phyloP scores from a whole-genome alignment of 2,797 vertebrate species.

The Oreortyx pictus region DNA sequence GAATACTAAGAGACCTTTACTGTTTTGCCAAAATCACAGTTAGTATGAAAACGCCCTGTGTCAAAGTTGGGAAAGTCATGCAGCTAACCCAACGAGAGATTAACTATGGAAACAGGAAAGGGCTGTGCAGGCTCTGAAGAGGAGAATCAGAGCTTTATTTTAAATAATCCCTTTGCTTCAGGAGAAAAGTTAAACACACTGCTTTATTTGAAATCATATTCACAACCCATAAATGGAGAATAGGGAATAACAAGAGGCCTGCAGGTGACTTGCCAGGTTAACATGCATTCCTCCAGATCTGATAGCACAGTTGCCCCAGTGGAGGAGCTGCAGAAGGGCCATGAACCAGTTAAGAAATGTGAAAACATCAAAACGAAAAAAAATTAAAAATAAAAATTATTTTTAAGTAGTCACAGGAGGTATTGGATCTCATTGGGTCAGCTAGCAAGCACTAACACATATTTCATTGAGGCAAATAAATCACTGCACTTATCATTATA shows the following conservation, averaged over 20 bases:
- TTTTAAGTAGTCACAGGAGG: background rate
- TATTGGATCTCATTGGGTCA: background rate
- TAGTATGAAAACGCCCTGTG: background rate
- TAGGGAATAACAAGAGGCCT: slow-evolving; percentile 4
- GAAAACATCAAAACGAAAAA: background rate
- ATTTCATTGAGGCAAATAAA: background rate
- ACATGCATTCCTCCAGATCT: background rate
- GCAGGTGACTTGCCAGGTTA: background rate
- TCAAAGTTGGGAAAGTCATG: background rate
- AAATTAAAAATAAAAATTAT: background rate
- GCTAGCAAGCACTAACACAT: background rate
- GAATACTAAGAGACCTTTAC: background rate
- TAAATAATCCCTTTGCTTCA: background rate
- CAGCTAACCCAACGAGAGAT: background rate
- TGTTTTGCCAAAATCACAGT: background rate
- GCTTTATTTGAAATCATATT: slow-evolving; percentile 18
- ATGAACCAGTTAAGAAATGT: background rate
- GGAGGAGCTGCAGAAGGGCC: background rate
- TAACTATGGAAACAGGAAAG: background rate
- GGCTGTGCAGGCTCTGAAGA: background rate
- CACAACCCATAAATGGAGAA: background rate
- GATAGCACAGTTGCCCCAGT: background rate
- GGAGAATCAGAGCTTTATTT: background rate
- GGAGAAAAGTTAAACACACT: background rate
- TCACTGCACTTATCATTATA: background rate